Base-by-base conservation (phyloP, 2,113 vertebrate species). In the Ammodytes marinus region DNA sequence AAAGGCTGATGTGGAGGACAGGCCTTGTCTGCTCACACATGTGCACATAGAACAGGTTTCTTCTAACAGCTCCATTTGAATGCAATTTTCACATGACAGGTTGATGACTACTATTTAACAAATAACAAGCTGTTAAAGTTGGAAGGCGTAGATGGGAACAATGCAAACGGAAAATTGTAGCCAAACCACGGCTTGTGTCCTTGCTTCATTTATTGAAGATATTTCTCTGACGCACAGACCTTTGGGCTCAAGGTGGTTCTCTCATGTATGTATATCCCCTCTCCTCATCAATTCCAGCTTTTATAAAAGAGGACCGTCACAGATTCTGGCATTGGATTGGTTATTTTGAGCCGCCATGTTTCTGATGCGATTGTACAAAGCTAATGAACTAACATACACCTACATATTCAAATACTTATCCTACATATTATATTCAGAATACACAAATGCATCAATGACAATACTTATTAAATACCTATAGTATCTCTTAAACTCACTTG, bases 1-100 rank as follows among this genome's bases (percentile, higher is more conserved):
- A 45, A 8, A 55, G 40, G 39, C 59, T 53, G 69, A 59, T 14
- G 67, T 52, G 66, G 46, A 80, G 50, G 47, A 40, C 27, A 27
- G 27, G 27, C 27, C 35, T 45, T 1, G 49, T 80, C 69, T 73
- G 69, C 58, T 71, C 46, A 19, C 63, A 61, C 6, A 45, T 45
- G 60, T 63, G 40, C 49, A 78, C 59, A 27, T 27, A n/a, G 8
- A 12, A 39, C 10, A 63, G 55, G 15, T 66, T 67, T 63, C 49
- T 5, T 78, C 15, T 8, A 7, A 37, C 7, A 42, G 27, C 13
- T 45, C 61, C 7, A 13, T 50, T 45, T 5, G 5, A 60, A 27
- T 35, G 8, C 4, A 49, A 15, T 14, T 60, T 57, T 3, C 27
- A 43, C 43, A 19, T 17, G 8, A 37, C 8, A 42, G 50, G 14